Base-by-base conservation (phyloP, 2,888 invertebrate genomes). In the Stramonita haemastoma region DNA sequence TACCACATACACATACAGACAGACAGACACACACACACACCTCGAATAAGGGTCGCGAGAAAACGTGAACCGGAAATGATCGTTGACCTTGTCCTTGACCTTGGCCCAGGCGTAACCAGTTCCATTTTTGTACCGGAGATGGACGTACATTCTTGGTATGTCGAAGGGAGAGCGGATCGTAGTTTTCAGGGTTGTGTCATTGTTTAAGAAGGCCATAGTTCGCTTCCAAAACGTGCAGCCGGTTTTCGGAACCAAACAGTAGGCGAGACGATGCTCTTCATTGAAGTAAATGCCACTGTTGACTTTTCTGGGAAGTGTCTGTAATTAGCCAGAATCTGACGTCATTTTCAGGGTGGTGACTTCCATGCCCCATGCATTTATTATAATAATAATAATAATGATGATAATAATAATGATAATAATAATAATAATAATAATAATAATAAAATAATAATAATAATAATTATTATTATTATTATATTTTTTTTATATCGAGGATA, bases 61-160 rank as follows among this genome's bases (percentile, higher is more conserved):
- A 34, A 79, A 79, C 79, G 34, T 79, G 79, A 79, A 79, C 8
- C 79, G 79, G 79, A 79, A 79, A 32, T 79, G 26, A 79, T 34
- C 79, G 17, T 34, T 15, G 34, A 79, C 79, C 15, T 13, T 79
- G 79, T 79, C 22, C 79, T 79, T 79, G 34, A 79, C 79, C 32
- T 17, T 32, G 8, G 32, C 1, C 79, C 79, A 79, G 79, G 0
- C 17, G 19, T 79, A 19, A 32, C 79, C 79, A 1, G 13, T 4
- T 22, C 19, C 26, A 17, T 79, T 15, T 32, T 34, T 32, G 34
- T 34, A 32, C 1, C 0, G 32, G 34, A 46, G 46, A 46, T 79
- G 79, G 19, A 79, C 1, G 79, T 79, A 79, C 79, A 79, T 13
- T 22, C 34, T 79, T 8, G 79, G 34, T 15, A 79, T 79, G 79